Evolutionary conservation across 2,888 invertebrate species (phyloP), one percentile per base, ranked within the genome.

Genomic region (Aphodius granarius): DNA sequence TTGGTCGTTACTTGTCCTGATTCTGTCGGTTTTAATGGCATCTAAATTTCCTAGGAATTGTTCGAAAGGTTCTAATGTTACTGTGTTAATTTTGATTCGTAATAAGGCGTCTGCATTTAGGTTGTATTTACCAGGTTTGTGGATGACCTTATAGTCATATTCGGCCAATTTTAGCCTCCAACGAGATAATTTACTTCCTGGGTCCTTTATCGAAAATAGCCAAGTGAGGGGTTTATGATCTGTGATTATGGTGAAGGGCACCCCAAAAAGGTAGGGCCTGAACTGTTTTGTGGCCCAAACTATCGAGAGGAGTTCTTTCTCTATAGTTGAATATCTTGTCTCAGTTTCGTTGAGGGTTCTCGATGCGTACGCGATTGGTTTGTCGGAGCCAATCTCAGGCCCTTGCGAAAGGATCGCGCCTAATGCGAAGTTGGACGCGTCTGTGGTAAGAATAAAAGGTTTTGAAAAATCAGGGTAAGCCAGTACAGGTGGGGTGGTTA

Each of bases 231-330:
- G 64, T 20, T 64, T 72, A 64, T 72, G 72, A 20, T 72, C 72
- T 22, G 72, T 72, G 15, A 21, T 72, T 5, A 66, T 66, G 22
- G 20, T 62, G 18, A 72, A 72, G 22, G 18, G 17, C 20, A 63
- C 63, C 20, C 72, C 72, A 18, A 63, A 72, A 18, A 72, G 4
- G 20, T 74, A 74, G 3, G 74, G 74, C 22, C 63, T 19, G 23
- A 75, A 75, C 5, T 75, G 71, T 22, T 75, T 75, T 16, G 66
- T 62, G 5, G 72, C 71, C 74, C 70, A 74, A 21, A 74, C 66
- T 63, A 70, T 65, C n/a, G 68, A 43, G 13, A 74, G 21, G 13
- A 74, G 23, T 68, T 74, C 71, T 62, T 74, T 74, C 62, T 75
- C 75, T 13, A 75, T 75, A 5, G 19, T 17, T 16, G 65, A 19